Conservation (phyloP, 2,113 vertebrate species). For the Sylvilagus bachmani region DNA sequence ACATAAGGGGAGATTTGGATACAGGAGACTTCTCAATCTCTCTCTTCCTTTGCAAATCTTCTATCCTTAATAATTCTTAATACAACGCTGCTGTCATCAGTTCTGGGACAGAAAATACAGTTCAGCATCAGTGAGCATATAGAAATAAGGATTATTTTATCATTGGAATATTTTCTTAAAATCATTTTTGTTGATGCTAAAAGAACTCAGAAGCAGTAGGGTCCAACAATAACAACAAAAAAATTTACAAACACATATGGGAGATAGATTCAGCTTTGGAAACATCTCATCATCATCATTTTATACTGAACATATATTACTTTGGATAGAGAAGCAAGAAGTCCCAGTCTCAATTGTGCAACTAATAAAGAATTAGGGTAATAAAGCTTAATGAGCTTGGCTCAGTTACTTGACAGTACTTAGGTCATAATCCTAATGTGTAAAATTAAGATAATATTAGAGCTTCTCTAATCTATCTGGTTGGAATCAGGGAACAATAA, state of each 20-base stretch:
- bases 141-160: constrained; percentile 11
- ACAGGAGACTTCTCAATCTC: background rate
- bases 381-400: constrained; percentile 6
- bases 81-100: background rate
- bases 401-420: background rate
- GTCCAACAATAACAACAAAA: background rate
- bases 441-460: background rate
- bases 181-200: constrained; percentile 1
- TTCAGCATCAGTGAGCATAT: background rate
- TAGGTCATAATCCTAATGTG: background rate
- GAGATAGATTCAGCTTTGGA: background rate
- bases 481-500: background rate
- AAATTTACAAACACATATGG: background rate
- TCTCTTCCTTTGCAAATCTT: constrained; percentile 39
- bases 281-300: background rate
- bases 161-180: background rate
- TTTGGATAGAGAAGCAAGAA: background rate
- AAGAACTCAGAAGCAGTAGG: background rate
- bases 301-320: constrained; percentile 27
- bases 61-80: constrained; percentile 6
- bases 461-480: background rate
- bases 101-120: background rate
- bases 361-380: background rate
- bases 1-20: background rate
- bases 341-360: background rate